Base-by-base conservation (phyloP, 2,888 invertebrate genomes). In the Mimumesa dahlbomi region DNA sequence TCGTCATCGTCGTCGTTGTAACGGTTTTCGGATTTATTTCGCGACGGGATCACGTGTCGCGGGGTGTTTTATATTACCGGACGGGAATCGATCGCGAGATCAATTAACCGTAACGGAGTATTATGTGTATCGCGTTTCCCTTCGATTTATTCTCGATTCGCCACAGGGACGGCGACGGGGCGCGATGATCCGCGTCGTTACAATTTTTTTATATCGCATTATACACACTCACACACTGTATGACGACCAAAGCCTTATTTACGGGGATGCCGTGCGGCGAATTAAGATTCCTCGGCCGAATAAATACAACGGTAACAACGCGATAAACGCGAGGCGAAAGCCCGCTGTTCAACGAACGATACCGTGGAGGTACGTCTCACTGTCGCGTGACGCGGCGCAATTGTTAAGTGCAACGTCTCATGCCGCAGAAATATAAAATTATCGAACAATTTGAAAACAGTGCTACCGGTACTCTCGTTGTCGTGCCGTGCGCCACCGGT, bases 351-450 rank as follows among this genome's bases (percentile, higher is more conserved):
- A 52, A 14, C 31, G 31, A 31, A 14, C 22, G 52, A 14, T 14
- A n/a, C n/a, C n/a, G 53, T 43, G 9, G 9, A 6, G 2, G 9
- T 29, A 29, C 29, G 11, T n/a, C 22, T 14, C n/a, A 11, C 22
- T 56, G 2, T 74, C 49, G 75, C 75, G 75, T 71, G 75, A 43
- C 16, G 6, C 57, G 46, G 19, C 2, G 63, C 75, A 67, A 75
- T 75, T 43, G 71, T 75, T 65, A 57, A 64, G 57, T 14, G 67
- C 58, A 57, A 75, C 56, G 66, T 75, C 67, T 71, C 75, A 75
- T 75, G 75, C 67, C 46, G 62, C 40, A 52, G 56, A 67, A 67
- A 75, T 70, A 70, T 67, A 70, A 75, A 75, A 75, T 75, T 75
- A 75, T 72, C 49, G 59, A 38, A 67, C 63, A 52, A 56, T 75